Base-by-base conservation (phyloP, 2,113 vertebrate species). In the Willisornis vidua region DNA sequence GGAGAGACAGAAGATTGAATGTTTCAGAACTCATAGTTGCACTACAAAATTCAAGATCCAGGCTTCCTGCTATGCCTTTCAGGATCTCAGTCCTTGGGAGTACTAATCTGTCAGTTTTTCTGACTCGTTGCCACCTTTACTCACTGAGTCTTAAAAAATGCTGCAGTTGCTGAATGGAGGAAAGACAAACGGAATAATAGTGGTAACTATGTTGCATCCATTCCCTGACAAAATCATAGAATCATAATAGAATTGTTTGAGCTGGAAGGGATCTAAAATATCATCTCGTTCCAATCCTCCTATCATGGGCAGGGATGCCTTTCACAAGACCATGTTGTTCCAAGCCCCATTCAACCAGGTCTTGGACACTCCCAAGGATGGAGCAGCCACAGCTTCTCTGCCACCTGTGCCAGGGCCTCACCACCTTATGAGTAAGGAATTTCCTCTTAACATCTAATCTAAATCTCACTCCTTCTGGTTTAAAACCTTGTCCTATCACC, bases 31-130 rank as follows among this genome's bases (percentile, higher is more conserved):
- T 41, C 37, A 31, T 8, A 41, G n/a, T 2, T 37, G 11, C 20
- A 3, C 9, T 17, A 13, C 6, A 26, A 12, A 77, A 62, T 8
- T 31, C 59, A 31, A 66, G 7, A 19, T 48, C 37, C 25, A 11
- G 19, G 28, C 31, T 62, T 85, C 59, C 14, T 57, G 3, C 3
- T 46, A 25, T 0, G 0, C 2, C 6, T 70, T 62, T 33, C 68
- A 68, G 41, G n/a, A 57, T 23, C 29, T 73, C 45, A 88, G 12
- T 22, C 65, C 10, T 65, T 48, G 20, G 48, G 8, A 80, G 9
- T 33, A 49, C 2, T 18, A 85, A 62, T 1, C 23, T 16, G 16
- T 19, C 4, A 49, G 2, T 3, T 74, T 83, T 87, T 55, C 26
- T 67, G 39, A 62, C 19, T 51, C 33, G 29, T 82, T 61, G 16